A percentile compares a stretch with the other conserved stretches of the same genome.
Conservation (phyloP, 2,797 vertebrate species). For the Centroberyx gerrardi region DNA sequence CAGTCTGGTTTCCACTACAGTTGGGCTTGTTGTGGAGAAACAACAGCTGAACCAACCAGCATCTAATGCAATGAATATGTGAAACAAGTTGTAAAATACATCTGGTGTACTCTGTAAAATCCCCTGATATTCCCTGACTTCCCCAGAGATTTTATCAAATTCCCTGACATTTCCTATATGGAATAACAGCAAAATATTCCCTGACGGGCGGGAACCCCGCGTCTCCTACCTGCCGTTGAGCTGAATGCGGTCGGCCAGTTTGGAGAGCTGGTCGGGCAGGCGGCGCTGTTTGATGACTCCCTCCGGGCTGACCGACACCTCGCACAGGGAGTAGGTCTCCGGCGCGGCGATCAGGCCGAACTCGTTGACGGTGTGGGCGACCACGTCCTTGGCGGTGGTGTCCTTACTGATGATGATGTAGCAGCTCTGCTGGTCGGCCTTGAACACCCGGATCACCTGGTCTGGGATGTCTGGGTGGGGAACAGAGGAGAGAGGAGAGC, state of each 20-base stretch:
- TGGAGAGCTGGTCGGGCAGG: conserved; percentile 96
- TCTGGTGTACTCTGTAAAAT: no score
- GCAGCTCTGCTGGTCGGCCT: conserved; percentile 97
- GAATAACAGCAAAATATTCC: neutral
- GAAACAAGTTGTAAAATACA: no score
- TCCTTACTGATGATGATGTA: conserved; percentile 99
- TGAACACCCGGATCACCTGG: conserved; percentile 97
- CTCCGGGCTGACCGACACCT: conserved; percentile 95
- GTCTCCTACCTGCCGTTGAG: conserved; percentile 92
- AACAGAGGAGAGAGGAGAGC: conserved; percentile 3
- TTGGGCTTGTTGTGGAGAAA: no score
- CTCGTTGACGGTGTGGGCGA: conserved; percentile 92
- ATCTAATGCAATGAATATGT: no score
- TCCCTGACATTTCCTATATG: no score
- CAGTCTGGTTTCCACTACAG: no score
- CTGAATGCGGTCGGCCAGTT: conserved; percentile 96
- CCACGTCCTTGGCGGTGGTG: conserved; percentile 96
- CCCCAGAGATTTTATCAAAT: no score
- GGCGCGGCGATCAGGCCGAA: conserved; percentile 89
- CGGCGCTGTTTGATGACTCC: conserved; percentile 96
- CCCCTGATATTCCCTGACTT: no score
- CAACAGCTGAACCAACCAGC: no score
- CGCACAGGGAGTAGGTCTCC: conserved; percentile 94
- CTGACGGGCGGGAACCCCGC: no score
- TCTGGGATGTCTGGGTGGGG: conserved; percentile 91